Base-by-base conservation (phyloP, 2,888 invertebrate species). In the Thera britannica region DNA sequence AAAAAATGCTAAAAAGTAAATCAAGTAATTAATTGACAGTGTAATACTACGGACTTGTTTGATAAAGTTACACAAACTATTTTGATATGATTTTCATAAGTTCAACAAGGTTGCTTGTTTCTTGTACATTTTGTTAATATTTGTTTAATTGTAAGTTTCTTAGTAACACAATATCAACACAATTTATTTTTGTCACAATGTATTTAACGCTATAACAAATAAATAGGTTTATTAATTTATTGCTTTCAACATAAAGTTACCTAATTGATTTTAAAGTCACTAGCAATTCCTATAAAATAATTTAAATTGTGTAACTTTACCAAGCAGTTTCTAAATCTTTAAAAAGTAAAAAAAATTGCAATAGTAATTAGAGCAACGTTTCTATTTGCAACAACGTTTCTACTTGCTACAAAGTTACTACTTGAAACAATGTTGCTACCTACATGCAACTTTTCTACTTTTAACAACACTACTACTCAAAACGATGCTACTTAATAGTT, bases 61-160 rank as follows among this genome's bases (percentile, higher is more conserved):
- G 52, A 62, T 67, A 69, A 71, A 69, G 67, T 65, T 60, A 70
- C 72, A 62, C n/a, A 57, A 51, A 38, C 9, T 41, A 36, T 51
- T 52, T 52, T 52, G 52, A 52, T 52, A 52, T 52, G 52, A 34
- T 52, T 52, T 52, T 52, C 9, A 41, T 41, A 38, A 38, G 41
- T 23, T 23, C 23, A 1, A 23, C 23, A 23, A 23, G 23, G 1
- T 23, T 23, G 23, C 23, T 23, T 23, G 23, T 23, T 23, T 23
- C 23, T 23, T 23, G 23, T 23, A 23, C 23, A 23, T 23, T 23
- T 23, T 23, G n/a, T n/a, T n/a, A n/a, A n/a, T n/a, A n/a, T n/a
- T n/a, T n/a, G n/a, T n/a, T n/a, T n/a, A n/a, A n/a, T n/a, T n/a
- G n/a, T n/a, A 23, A 23, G 23, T 23, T 23, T 23, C 23, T 23